These are phyloP conservation scores for Eriosoma lanigerum DNA, from an alignment of 1,140 invertebrate genomes.

Conservation along the genomic window DNA sequence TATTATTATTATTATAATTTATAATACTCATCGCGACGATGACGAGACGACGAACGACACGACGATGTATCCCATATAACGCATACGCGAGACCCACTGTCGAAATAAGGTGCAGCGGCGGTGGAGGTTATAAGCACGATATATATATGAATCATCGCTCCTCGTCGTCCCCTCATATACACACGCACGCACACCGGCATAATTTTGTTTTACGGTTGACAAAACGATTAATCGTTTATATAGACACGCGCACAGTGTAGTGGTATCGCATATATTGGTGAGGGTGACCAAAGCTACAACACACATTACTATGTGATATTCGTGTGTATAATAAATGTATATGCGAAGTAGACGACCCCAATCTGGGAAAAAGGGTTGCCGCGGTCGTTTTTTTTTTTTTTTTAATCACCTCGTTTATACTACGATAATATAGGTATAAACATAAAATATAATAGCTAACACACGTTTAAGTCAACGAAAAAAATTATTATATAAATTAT, in stretches of 20 bases:
- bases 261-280: no score
- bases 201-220: slow-evolving; percentile 52
- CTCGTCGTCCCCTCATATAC: not conserved
- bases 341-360: not conserved
- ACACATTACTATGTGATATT: not conserved
- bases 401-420: not conserved
- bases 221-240: slow-evolving; percentile 51
- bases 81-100: not conserved
- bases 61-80: not conserved
- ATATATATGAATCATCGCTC: slow-evolving; percentile 40
- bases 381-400: slow-evolving; percentile 16
- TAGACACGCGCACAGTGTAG: not conserved
- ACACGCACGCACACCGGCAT: slow-evolving; percentile 36
- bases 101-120: not conserved
- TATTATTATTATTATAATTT: no score
- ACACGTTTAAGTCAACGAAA: not conserved
- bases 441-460: not conserved
- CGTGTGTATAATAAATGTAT: no score
- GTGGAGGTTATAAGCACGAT: slow-evolving; percentile 3
- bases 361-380: slow-evolving; percentile 3
- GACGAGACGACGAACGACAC: slow-evolving; percentile 25
- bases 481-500: no score
- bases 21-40: not conserved
- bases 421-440: not conserved
- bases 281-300: no score